These are phyloP conservation scores for Thamnophis sirtalis DNA, from an alignment of 2,113 vertebrate genomes.

Conservation along the genomic window DNA sequence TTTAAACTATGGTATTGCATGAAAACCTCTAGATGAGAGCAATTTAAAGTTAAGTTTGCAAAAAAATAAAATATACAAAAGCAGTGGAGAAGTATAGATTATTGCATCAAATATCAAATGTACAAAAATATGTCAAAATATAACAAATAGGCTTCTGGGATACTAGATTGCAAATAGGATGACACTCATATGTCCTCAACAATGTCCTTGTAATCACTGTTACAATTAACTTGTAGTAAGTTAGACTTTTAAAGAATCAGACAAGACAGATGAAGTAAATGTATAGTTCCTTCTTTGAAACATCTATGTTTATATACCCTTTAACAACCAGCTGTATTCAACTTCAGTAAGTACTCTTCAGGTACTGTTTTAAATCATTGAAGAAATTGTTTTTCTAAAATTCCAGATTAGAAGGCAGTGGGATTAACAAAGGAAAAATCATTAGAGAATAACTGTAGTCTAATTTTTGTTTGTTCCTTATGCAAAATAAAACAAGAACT, in stretches of 20 bases:
- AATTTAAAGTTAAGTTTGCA: not conserved
- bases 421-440: not conserved
- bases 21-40: not conserved
- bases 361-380: not conserved
- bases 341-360: not conserved
- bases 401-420: not conserved
- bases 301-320: not conserved
- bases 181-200: not conserved
- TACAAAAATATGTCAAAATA: not conserved
- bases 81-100: not conserved
- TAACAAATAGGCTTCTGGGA: not conserved
- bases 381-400: not conserved
- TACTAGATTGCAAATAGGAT: not conserved
- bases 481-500: not conserved
- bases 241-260: not conserved
- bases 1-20: not conserved
- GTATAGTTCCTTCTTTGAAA: slow-evolving; percentile 1
- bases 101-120: not conserved
- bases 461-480: not conserved
- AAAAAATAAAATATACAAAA: not conserved
- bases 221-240: not conserved
- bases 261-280: not conserved
- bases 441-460: not conserved
- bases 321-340: not conserved
- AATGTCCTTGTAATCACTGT: not conserved